These are phyloP conservation scores for Mycetomoellerius zeteki DNA, from an alignment of 1,140 invertebrate species.

Conservation along the genomic window DNA sequence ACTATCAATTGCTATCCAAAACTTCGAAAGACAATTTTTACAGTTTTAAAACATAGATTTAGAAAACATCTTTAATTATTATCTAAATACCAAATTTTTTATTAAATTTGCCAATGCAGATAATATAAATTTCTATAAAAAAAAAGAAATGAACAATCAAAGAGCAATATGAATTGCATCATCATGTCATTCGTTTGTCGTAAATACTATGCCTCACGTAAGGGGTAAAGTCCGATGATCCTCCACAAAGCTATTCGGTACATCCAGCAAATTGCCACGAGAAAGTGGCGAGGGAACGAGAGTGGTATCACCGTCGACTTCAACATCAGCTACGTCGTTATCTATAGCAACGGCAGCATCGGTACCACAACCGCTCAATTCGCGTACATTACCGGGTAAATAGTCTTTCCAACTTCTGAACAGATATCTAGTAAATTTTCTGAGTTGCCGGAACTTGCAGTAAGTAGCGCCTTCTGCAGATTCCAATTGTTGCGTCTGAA, in stretches of 20 bases:
- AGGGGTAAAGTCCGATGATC: constrained; percentile 81
- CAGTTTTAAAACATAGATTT: neutral
- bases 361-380: constrained; percentile 79
- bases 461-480: constrained; percentile 97
- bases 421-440: constrained; percentile 96
- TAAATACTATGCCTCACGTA: constrained; percentile 71
- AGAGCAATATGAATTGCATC: neutral
- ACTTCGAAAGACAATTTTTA: neutral
- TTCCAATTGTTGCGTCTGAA: constrained; percentile 96
- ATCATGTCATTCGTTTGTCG: neutral
- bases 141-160: neutral
- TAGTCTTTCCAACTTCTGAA: constrained; percentile 98
- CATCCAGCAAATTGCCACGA: constrained; percentile 74
- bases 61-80: neutral
- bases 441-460: constrained; percentile 96
- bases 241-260: constrained; percentile 77
- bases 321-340: constrained; percentile 68
- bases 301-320: constrained; percentile 68
- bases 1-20: neutral
- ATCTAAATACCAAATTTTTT: neutral
- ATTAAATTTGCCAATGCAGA: neutral
- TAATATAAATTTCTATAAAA: neutral
- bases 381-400: constrained; percentile 92
- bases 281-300: constrained; percentile 66
- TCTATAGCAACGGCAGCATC: constrained; percentile 65